phyloP scores from a whole-genome alignment of 2,888 invertebrate species.

The Lasioglossum marginatum region DNA sequence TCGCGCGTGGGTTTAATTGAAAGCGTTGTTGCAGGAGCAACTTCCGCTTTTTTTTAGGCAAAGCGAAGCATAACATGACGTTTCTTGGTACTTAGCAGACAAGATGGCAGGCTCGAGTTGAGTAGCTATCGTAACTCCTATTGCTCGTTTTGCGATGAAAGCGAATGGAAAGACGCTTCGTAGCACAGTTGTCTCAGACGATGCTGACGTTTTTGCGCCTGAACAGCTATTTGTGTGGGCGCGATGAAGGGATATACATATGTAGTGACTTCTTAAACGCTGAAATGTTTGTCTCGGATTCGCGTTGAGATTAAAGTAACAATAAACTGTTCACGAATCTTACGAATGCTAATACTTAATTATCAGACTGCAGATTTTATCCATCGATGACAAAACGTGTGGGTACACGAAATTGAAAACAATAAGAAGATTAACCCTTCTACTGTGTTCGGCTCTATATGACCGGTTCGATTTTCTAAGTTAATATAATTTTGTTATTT shows the following conservation, averaged over 20 bases:
- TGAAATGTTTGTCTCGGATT: neutral
- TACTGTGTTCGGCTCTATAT: too few species aligned
- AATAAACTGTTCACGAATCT: neutral
- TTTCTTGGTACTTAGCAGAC: slow-evolving; percentile 1
- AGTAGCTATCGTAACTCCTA: neutral
- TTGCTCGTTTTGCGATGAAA: slow-evolving; percentile 19
- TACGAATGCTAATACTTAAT: neutral
- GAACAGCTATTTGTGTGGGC: neutral
- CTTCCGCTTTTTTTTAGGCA: neutral
- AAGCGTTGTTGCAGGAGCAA: neutral
- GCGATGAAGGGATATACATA: neutral
- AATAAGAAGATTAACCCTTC: too few species aligned
- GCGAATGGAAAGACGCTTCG: slow-evolving; percentile 1
- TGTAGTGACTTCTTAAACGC: neutral
- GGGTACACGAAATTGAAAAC: too few species aligned
- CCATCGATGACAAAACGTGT: too few species aligned
- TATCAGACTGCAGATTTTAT: too few species aligned
- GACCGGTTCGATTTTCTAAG: too few species aligned
- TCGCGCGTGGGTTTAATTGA: slow-evolving; percentile 35
- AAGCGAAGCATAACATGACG: neutral
- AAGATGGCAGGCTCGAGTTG: slow-evolving; percentile 1
- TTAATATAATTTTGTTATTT: too few species aligned
- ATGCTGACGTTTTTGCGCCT: neutral
- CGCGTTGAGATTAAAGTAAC: neutral
- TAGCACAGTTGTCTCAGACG: neutral